These are phyloP conservation scores for Nebria ingens DNA, from an alignment of 1,140 invertebrate genomes.

Conservation along the genomic window DNA sequence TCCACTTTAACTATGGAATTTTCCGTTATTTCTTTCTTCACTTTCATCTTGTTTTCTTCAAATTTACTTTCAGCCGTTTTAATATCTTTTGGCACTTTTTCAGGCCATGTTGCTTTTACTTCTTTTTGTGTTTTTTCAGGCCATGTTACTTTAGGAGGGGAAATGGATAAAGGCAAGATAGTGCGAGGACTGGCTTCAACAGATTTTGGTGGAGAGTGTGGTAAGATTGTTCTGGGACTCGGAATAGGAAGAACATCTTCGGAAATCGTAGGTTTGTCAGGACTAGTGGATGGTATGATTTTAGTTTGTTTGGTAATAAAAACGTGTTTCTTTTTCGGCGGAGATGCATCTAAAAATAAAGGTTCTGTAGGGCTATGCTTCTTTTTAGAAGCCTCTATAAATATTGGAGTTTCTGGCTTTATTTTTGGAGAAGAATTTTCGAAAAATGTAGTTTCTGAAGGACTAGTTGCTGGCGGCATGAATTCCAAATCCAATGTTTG, in stretches of 20 bases:
- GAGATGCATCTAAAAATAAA: neutral
- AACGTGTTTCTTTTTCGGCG: neutral
- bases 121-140: neutral
- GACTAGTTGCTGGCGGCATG: constrained; percentile 14
- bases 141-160: neutral
- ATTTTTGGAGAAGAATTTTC: neutral
- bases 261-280: neutral
- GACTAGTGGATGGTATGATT: neutral
- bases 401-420: too few relatives aligned
- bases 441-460: constrained; percentile 13
- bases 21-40: neutral
- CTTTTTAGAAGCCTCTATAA: too few relatives aligned
- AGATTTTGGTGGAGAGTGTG: neutral
- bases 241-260: neutral
- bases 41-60: neutral
- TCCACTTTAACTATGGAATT: neutral
- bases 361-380: too few relatives aligned
- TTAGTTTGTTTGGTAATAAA: neutral
- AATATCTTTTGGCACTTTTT: neutral
- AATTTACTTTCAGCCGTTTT: neutral
- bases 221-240: neutral
- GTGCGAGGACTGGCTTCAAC: too few relatives aligned
- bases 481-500: neutral
- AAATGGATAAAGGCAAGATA: neutral
- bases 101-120: neutral